These are phyloP conservation scores for Morone chrysops DNA, from an alignment of 2,113 vertebrate genomes.

Conservation along the genomic window DNA sequence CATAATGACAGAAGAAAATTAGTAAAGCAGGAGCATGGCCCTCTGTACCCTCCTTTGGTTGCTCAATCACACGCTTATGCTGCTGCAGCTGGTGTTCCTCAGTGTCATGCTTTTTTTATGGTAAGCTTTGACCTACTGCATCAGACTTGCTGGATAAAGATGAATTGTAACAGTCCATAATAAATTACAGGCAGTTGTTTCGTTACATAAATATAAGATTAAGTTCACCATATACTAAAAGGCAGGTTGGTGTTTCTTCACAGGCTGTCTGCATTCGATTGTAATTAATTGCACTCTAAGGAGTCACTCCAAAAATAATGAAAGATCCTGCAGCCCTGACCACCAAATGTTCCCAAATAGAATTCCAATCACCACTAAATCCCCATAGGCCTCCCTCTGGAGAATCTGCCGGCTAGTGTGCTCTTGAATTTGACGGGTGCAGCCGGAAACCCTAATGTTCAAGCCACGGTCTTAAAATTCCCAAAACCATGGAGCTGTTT, in stretches of 20 bases:
- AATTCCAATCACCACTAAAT: slow-evolving; percentile 60
- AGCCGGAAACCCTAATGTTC: slow-evolving; percentile 65
- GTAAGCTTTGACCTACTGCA: not conserved
- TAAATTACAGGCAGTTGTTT: not conserved
- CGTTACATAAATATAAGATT: slow-evolving; percentile 14
- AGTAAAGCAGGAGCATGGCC: slow-evolving; percentile 15
- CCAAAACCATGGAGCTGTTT: slow-evolving; percentile 35
- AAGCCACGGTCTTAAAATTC: slow-evolving; percentile 62
- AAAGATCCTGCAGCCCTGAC: slow-evolving; percentile 44
- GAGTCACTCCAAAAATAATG: slow-evolving; percentile 50
- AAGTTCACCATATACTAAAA: slow-evolving; percentile 5
- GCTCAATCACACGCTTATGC: slow-evolving; percentile 14
- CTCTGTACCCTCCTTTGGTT: slow-evolving; percentile 3
- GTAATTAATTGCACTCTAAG: slow-evolving; percentile 27
- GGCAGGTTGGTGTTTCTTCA: slow-evolving; percentile 1
- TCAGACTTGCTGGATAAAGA: slow-evolving; percentile 13
- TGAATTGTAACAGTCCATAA: slow-evolving; percentile 15
- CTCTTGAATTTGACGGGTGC: slow-evolving; percentile 53
- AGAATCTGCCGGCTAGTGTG: slow-evolving; percentile 48
- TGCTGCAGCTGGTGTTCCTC: slow-evolving; percentile 35
- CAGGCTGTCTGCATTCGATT: slow-evolving; percentile 13
- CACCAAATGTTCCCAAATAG: slow-evolving; percentile 65
- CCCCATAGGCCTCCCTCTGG: slow-evolving; percentile 50
- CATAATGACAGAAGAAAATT: slow-evolving; percentile 57
- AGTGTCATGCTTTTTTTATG: not conserved